These are phyloP conservation scores for Cyprinus carpio DNA, from an alignment of 2,113 vertebrate species.

Conservation along the genomic window DNA sequence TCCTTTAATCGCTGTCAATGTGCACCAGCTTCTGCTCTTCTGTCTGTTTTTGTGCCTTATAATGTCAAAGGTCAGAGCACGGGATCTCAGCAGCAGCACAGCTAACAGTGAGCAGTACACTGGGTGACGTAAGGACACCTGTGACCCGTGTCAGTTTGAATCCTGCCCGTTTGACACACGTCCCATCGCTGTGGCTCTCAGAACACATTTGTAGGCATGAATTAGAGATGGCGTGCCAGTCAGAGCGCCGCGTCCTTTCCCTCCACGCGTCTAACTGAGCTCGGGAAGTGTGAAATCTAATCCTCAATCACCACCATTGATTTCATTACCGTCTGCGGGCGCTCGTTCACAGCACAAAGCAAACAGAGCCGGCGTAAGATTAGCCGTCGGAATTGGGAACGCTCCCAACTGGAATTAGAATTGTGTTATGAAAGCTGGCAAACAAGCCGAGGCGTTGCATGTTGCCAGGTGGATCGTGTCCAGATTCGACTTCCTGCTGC, in stretches of 20 bases:
- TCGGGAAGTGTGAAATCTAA: constrained; percentile 65
- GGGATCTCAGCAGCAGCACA: neutral
- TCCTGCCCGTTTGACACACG: neutral
- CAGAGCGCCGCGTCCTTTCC: constrained; percentile 18
- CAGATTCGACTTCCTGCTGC: constrained; percentile 17
- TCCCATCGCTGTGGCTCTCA: neutral
- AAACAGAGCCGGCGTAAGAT: constrained; percentile 52
- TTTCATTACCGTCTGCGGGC: constrained; percentile 62
- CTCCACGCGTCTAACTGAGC: constrained; percentile 6
- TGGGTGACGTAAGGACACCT: neutral
- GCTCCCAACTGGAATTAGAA: constrained; percentile 55
- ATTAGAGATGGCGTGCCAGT: constrained; percentile 55
- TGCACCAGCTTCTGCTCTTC: no score
- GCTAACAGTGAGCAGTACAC: neutral
- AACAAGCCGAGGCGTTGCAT: constrained; percentile 49
- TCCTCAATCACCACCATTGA: constrained; percentile 70
- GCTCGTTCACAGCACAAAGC: constrained; percentile 57
- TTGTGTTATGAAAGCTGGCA: constrained; percentile 45
- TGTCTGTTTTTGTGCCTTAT: no score
- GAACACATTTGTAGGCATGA: constrained; percentile 51
- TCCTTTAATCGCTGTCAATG: no score
- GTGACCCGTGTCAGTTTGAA: constrained; percentile 13
- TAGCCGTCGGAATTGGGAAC: constrained; percentile 59
- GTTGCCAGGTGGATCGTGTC: constrained; percentile 49
- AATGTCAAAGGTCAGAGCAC: neutral